These are phyloP conservation scores for Poecilia latipinna DNA, from an alignment of 2,113 vertebrate species.

Conservation along the genomic window DNA sequence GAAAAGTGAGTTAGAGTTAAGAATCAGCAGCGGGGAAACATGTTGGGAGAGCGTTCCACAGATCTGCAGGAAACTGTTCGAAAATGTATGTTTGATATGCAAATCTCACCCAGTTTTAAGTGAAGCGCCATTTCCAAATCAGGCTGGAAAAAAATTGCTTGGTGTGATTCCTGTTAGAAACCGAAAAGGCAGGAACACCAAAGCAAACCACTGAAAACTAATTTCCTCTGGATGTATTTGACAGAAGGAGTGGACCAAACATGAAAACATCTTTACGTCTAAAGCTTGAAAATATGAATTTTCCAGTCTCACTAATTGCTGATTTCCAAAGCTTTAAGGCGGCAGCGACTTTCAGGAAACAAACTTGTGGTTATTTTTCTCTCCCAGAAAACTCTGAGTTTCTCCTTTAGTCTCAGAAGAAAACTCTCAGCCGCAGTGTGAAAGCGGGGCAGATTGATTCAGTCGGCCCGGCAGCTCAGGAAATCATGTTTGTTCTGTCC, in stretches of 20 bases:
- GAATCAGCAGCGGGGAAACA: not conserved
- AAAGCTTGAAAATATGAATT: not conserved
- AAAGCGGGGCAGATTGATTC: constrained; percentile 1
- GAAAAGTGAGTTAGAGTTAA: not conserved
- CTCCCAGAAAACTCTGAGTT: constrained; percentile 11
- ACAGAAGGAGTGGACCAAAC: not conserved
- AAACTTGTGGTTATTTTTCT: not conserved
- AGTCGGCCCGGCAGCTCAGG: constrained; percentile 1
- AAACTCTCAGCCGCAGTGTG: constrained; percentile 13
- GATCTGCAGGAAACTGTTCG: not conserved
- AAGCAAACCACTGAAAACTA: not conserved
- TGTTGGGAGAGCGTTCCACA: not conserved
- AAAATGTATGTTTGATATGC: not conserved
- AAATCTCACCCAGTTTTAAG: not conserved
- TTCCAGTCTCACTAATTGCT: no score
- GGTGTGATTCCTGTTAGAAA: not conserved
- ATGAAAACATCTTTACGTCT: not conserved
- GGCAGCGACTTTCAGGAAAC: constrained; percentile 10
- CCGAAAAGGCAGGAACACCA: not conserved
- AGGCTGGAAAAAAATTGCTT: not conserved
- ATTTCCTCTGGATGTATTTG: not conserved
- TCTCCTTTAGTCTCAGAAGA: constrained; percentile 21
- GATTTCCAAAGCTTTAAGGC: constrained; percentile 22
- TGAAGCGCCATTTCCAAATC: not conserved
- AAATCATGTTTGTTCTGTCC: not conserved